Percentiles rank a stretch among this genome's conserved stretches.
Evolutionary conservation across 2,797 vertebrate genomes (phyloP).

Genomic region (Danio choprae): DNA sequence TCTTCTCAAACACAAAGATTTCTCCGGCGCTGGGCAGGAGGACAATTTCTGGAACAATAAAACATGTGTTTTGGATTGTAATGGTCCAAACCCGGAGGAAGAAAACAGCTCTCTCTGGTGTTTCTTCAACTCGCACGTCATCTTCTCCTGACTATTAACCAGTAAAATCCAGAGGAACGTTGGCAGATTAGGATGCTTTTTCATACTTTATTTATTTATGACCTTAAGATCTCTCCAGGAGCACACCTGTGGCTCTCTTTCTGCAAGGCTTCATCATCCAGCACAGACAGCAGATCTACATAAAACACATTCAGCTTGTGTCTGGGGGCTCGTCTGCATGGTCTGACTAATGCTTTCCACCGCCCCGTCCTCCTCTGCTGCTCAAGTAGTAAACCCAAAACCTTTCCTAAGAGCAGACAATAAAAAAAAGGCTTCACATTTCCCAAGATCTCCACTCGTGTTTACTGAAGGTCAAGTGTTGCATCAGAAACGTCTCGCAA

Average conservation of each 20-base stretch:
- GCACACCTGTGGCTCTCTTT: conserved; percentile 2
- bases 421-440: neutral
- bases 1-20: conserved; percentile 17
- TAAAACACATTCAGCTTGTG: neutral
- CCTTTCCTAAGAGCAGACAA: neutral
- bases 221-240: neutral
- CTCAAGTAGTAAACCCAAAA: no score
- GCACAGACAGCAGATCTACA: neutral
- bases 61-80: conserved; percentile 45
- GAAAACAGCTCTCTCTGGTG: neutral
- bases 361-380: neutral
- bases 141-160: conserved; percentile 51
- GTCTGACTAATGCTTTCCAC: conserved; percentile 27
- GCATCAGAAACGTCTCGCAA: neutral
- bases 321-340: neutral
- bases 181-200: conserved; percentile 52
- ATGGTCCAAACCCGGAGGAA: conserved; percentile 16
- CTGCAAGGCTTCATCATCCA: neutral
- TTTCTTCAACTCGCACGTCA: conserved; percentile 22
- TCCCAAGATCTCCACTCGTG: neutral
- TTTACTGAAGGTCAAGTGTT: neutral
- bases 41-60: conserved; percentile 19
- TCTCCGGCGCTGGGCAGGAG: conserved; percentile 27
- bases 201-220: neutral
- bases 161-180: conserved; percentile 52